These are phyloP conservation scores for Vandiemenella viatica DNA, from an alignment of 2,888 invertebrate genomes.

Conservation along the genomic window DNA sequence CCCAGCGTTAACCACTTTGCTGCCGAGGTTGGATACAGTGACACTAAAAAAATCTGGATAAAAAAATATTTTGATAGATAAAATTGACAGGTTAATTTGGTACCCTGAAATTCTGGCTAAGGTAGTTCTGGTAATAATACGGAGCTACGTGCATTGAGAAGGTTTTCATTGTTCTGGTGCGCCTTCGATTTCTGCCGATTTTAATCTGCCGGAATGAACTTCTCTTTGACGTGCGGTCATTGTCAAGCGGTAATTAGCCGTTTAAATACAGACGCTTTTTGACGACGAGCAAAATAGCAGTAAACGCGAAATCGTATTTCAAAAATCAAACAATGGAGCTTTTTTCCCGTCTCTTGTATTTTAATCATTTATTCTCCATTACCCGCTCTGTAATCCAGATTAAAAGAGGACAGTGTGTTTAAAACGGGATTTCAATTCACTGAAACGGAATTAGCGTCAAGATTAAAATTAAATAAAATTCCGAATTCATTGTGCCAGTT, in stretches of 20 bases:
- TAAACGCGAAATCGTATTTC: not conserved
- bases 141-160: too few relatives aligned
- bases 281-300: not conserved
- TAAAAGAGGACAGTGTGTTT: not conserved
- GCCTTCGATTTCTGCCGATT: too few relatives aligned
- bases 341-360: not conserved
- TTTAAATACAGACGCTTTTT: not conserved
- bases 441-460: not conserved
- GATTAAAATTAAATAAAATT: not conserved
- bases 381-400: too few relatives aligned
- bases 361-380: not conserved
- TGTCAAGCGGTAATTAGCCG: not conserved
- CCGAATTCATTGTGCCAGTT: not conserved
- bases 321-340: not conserved
- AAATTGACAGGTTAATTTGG: too few relatives aligned
- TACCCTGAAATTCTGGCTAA: too few relatives aligned
- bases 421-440: not conserved
- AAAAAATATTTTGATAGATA: too few relatives aligned
- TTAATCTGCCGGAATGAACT: too few relatives aligned
- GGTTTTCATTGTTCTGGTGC: too few relatives aligned
- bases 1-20: too few relatives aligned
- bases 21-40: too few relatives aligned
- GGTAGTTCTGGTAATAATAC: too few relatives aligned
- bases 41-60: too few relatives aligned
- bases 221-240: not conserved